Evolutionary conservation across 2,888 invertebrate species (phyloP).

Genomic region (Cataglyphis albicans): DNA sequence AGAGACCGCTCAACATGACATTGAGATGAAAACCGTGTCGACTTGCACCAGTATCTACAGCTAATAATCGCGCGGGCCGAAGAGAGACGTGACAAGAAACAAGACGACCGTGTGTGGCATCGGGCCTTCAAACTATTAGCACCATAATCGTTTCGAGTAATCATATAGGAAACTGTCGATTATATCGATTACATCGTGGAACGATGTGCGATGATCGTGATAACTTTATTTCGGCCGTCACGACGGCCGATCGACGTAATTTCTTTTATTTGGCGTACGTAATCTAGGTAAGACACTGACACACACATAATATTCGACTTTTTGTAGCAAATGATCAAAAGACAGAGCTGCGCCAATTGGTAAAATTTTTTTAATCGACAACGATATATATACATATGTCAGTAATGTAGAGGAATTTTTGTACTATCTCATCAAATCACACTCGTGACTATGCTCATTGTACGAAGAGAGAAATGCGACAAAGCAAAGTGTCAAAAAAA

Average conservation of each 20-base stretch:
- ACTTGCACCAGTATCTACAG: constrained; percentile 77
- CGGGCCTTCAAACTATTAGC: constrained; percentile 2
- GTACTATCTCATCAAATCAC: constrained; percentile 7
- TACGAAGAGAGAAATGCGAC: constrained; percentile 1
- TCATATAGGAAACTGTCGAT: constrained; percentile 2
- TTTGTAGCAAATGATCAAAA: constrained; percentile 30
- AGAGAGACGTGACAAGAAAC: background rate
- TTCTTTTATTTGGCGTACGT: background rate
- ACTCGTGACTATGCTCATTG: constrained; percentile 10
- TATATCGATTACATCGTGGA: background rate
- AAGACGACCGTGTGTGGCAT: background rate
- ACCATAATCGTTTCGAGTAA: background rate
- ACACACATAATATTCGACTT: background rate
- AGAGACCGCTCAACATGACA: constrained; percentile 76
- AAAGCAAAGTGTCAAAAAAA: constrained; percentile 43
- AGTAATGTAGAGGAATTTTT: constrained; percentile 9
- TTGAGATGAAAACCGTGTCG: constrained; percentile 81
- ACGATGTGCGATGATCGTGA: constrained; percentile 5
- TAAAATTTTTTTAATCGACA: constrained; percentile 23
- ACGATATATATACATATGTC: too few species aligned
- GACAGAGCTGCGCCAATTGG: background rate
- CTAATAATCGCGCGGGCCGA: constrained; percentile 51
- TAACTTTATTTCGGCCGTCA: constrained; percentile 9
- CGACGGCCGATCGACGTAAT: constrained; percentile 1
- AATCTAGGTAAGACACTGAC: background rate